Percentiles rank a stretch among this genome's conserved stretches.
Evolutionary conservation across 2,888 invertebrate species (phyloP).

Genomic region (Nephrocerus scutellatus): DNA sequence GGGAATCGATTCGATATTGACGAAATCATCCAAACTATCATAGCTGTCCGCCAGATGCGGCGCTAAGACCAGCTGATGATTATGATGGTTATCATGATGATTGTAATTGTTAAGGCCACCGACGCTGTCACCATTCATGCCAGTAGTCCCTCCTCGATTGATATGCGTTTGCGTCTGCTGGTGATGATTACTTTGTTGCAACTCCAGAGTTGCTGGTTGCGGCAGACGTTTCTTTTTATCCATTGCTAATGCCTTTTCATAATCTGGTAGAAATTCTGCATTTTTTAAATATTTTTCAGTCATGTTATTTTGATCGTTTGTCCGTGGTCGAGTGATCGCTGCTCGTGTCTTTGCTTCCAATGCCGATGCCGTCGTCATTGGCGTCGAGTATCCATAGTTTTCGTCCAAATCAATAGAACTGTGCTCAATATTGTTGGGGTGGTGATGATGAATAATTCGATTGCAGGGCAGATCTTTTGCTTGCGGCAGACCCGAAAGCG

Average conservation of each 20-base stretch:
- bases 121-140: slow-evolving; percentile 14
- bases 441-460: too few species aligned
- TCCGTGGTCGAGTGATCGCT: slow-evolving; percentile 12
- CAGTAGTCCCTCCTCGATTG: too few species aligned
- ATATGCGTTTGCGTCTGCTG: too few species aligned
- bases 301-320: slow-evolving; percentile 21
- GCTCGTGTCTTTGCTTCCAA: slow-evolving; percentile 5
- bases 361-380: slow-evolving; percentile 17
- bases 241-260: slow-evolving; percentile 24
- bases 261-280: slow-evolving; percentile 29
- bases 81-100: too few species aligned
- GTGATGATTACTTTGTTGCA: too few species aligned
- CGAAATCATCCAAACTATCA: slow-evolving; percentile 20
- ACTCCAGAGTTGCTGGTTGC: slow-evolving; percentile 10
- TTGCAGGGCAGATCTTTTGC: slow-evolving; percentile 16
- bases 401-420: slow-evolving; percentile 33
- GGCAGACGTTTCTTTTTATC: slow-evolving; percentile 29
- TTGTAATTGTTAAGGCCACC: too few species aligned
- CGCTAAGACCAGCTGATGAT: slow-evolving; percentile 9
- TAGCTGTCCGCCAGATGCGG: slow-evolving; percentile 17
- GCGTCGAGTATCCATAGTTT: slow-evolving; percentile 34
- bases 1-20: slow-evolving; percentile 18
- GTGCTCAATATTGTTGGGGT: too few species aligned
- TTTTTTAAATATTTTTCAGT: slow-evolving; percentile 31
- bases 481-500: slow-evolving; percentile 1